Evolutionary conservation across 2,797 vertebrate genomes (phyloP), one percentile per base, ranked within the genome.

Genomic region (Myiotriccus ornatus): DNA sequence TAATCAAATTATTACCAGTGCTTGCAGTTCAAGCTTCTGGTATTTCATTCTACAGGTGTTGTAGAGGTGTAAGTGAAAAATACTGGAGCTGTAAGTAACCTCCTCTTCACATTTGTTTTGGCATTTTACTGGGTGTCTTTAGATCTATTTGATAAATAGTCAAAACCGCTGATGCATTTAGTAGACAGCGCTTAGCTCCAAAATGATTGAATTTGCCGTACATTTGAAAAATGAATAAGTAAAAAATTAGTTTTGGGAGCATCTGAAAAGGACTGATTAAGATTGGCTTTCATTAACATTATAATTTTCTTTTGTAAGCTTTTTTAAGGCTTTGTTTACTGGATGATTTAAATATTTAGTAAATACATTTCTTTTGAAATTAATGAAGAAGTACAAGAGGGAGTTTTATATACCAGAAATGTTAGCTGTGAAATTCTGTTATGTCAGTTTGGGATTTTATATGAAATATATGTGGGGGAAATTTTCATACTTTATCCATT

Each of bases 241-340:
- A 87, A 94, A 93, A 84, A 81, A 76, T 4, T 46, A 94, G 70
- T 57, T 96, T 90, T 67, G 74, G 35, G 91, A 94, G 50, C 74
- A 74, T 96, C 85, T 96, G 83, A 96, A 96, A 93, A 64, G 77
- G 56, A 57, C 89, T 96, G 94, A 95, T 96, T 84, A 92, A 93
- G 87, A 86, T 44, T 92, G 84, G 63, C 82, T 96, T 94, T 94
- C 73, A 89, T 67, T n/a, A 95, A 89, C 84, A 37, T 92, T 69
- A 37, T 89, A 63, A 96, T 97, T 92, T 96, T 73, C 49, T 95
- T 91, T 89, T 69, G 80, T 92, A 65, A 69, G 90, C 52, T 81
- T 84, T 93, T 93, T 85, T 67, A 92, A 87, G 68, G 46, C 80
- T 94, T 95, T 94, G 74, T 93, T 92, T 93, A 70, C 86, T 65